Conservation (phyloP, 2,113 vertebrate genomes). For the Hiodon alosoides region DNA sequence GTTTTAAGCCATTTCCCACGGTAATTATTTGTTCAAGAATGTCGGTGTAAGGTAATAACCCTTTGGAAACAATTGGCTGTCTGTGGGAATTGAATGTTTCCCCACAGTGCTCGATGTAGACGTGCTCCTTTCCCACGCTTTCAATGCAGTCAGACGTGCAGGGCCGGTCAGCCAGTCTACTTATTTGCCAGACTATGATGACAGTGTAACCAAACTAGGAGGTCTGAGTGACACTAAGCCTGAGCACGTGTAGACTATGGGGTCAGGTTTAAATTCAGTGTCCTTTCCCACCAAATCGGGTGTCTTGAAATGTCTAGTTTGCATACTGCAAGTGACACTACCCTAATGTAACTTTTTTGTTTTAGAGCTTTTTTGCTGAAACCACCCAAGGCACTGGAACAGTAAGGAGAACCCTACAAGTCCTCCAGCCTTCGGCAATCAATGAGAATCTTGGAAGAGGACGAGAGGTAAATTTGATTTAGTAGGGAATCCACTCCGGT, state of each 20-base stretch:
- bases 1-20: constrained; percentile 64
- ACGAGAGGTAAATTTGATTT: constrained; percentile 62
- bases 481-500: too few relatives aligned
- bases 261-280: constrained; percentile 8
- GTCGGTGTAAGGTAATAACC: constrained; percentile 51
- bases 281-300: constrained; percentile 22
- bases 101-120: constrained; percentile 31
- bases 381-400: constrained; percentile 42
- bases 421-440: constrained; percentile 74
- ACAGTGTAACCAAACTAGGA: constrained; percentile 59
- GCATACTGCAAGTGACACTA: neutral
- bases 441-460: constrained; percentile 67
- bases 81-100: constrained; percentile 69
- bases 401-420: constrained; percentile 72
- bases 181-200: constrained; percentile 64
- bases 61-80: constrained; percentile 44
- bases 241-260: constrained; percentile 49
- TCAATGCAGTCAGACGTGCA: constrained; percentile 46
- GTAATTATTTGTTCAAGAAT: constrained; percentile 57
- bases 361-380: constrained; percentile 63
- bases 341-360: neutral
- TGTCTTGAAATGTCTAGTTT: neutral
- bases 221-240: constrained; percentile 50
- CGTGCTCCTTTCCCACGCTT: constrained; percentile 72
- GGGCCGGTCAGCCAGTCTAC: constrained; percentile 45